Percentiles rank a stretch among this genome's conserved stretches.
These are phyloP conservation scores for Sternarchorhynchus goeldii DNA, from an alignment of 2,797 vertebrate genomes.

Conservation along the genomic window DNA sequence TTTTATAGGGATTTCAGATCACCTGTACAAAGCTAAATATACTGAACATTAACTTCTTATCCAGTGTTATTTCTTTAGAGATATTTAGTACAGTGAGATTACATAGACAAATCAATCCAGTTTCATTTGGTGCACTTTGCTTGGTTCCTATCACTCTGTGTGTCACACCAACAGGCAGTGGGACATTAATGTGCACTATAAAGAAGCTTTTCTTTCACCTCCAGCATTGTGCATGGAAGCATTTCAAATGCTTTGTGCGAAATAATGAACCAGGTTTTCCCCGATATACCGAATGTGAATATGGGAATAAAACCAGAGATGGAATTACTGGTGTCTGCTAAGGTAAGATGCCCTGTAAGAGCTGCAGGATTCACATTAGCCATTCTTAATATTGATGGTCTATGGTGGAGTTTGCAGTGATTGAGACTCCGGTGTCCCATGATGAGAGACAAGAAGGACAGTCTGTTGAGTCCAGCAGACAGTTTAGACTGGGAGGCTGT, in stretches of 20 bases:
- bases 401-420: conserved; percentile 58
- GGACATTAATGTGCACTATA: conserved; percentile 19
- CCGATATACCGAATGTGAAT: conserved; percentile 62
- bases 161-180: background rate
- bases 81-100: background rate
- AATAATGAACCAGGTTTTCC: conserved; percentile 60
- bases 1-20: too few species aligned
- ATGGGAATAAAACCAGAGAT: conserved; percentile 62
- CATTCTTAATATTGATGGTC: conserved; percentile 60
- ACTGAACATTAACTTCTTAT: too few species aligned
- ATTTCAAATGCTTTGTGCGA: conserved; percentile 56
- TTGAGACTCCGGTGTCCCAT: conserved; percentile 63
- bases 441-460: conserved; percentile 54
- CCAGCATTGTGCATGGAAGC: conserved; percentile 45
- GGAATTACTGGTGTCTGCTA: conserved; percentile 67
- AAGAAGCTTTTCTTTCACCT: conserved; percentile 39
- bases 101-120: background rate
- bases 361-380: conserved; percentile 52
- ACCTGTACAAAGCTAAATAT: too few species aligned
- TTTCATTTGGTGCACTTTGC: too few species aligned
- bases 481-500: conserved; percentile 65
- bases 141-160: background rate
- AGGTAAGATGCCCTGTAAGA: conserved; percentile 60
- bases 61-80: background rate
- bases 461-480: conserved; percentile 57